Conservation (phyloP, 2,797 vertebrate genomes). For the Coracias cyanogaster region DNA sequence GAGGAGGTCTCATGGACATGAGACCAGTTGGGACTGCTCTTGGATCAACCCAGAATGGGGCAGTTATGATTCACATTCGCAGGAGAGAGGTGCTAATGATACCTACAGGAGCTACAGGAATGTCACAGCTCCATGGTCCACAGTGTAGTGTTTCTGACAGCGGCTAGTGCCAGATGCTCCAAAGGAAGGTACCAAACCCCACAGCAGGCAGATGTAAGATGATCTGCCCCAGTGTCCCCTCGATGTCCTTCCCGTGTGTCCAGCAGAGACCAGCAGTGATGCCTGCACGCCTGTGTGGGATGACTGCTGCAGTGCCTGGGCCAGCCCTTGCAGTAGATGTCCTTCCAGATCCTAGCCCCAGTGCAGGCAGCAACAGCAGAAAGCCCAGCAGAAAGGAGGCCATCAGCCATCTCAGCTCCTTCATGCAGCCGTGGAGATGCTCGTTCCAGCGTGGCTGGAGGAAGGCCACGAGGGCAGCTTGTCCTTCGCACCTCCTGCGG, state of each 20-base stretch:
- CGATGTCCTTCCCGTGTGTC: background rate
- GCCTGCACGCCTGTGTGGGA: background rate
- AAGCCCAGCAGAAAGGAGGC: background rate
- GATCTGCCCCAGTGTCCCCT: background rate
- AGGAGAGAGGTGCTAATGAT: background rate
- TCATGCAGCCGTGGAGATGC: fast-evolving
- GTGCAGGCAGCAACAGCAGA: background rate
- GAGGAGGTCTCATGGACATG: background rate
- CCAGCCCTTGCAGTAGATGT: background rate
- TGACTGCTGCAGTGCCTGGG: background rate
- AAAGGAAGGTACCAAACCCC: background rate
- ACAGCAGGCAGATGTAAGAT: background rate
- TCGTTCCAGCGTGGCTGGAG: fast-evolving
- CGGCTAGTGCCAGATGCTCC: background rate
- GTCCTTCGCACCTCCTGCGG: background rate
- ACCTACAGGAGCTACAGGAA: background rate
- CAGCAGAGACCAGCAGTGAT: background rate
- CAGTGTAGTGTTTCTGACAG: background rate
- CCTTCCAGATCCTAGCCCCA: background rate
- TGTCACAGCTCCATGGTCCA: background rate
- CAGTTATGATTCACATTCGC: background rate
- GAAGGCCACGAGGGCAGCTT: background rate
- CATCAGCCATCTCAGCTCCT: background rate
- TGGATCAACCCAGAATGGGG: background rate
- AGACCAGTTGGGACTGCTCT: background rate